Base-by-base conservation (phyloP, 2,797 vertebrate species). In the Emys orbicularis region DNA sequence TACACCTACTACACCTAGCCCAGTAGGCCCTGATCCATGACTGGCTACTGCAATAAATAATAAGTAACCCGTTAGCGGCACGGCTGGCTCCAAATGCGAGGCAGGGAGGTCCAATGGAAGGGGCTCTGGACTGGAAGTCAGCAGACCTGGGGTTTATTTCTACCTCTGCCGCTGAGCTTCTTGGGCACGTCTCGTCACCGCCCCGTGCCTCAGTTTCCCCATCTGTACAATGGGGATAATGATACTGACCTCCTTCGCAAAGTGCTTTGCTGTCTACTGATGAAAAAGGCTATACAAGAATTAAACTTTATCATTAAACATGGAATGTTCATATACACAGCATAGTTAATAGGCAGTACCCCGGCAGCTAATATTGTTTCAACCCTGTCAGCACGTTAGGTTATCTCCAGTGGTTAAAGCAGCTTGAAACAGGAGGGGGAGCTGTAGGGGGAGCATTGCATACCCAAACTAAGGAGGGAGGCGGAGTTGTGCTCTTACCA, bases 101-200 rank as follows among this genome's bases (percentile, higher is more conserved):
- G 56, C 27, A 5, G 56, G 59, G 56, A 29, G 56, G 82, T 3
- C 5, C 56, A 82, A 52, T 87, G 3, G 4, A n/a, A 59, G 27
- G 2, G 68, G 61, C 1, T 84, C 47, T 34, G 84, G 52, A 27
- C 16, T 11, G 74, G 68, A 90, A 83, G 84, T 0, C 0, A 0
- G 37, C n/a, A 92, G 11, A 89, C n/a, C 6, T 8, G 34, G 23
- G 47, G n/a, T 34, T 72, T 52, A 57, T 83, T 85, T 50, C 68
- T 57, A 9, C 29, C 81, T 50, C 68, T 54, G 8, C 34, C 81
- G 7, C 2, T 84, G 65, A 47, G 23, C 31, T 1, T 47, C n/a
- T 34, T 53, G 80, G 2, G 0, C 59, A 34, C 44, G 19, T 31
- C 90, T 50, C 3, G 92, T 12, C 37, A 56, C 1, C 25, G 2